Base-by-base conservation (phyloP, 2,113 vertebrate genomes). In the Dendropsophus ebraccatus region DNA sequence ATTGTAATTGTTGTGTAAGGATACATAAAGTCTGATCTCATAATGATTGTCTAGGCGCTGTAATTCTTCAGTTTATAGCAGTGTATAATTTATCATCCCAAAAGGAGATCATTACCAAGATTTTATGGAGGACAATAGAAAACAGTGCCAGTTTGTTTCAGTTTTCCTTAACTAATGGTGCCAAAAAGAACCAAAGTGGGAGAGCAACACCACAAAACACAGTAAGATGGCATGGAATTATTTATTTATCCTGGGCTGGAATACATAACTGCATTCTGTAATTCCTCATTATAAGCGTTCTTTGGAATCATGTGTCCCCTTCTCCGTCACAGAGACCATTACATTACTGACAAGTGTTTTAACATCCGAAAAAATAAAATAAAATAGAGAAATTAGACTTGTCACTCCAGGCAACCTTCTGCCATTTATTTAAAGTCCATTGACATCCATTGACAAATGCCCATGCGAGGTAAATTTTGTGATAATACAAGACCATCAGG, bases 31-130 rank as follows among this genome's bases (percentile, higher is more conserved):
- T 81, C 79, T 81, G 58, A 81, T 81, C 79, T 81, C 79, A 81
- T 81, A 81, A 81, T 81, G 79, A 81, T 62, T 81, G 79, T 67
- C 79, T 81, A 60, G 79, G 79, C 58, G 58, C 79, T 81, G 79
- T 81, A 81, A 81, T 81, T 88, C 90, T 89, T 87, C 88, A 89
- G 81, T 89, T 91, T 89, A 89, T 47, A 8, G 14, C 90, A 75
- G 58, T 80, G 86, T 12, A 89, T 83, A 88, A 80, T 89, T 90
- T 89, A 87, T 85, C 83, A 88, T 88, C 88, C 89, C 90, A 92
- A 89, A 88, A 91, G 89, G 89, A 92, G 56, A 47, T 81, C 79
- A 90, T 65, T 90, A 90, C 88, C 88, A 87, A 91, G 92, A 90
- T 89, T 90, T 75, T 80, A 80, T 83, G 78, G n/a, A 49, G 50